phyloP scores from a whole-genome alignment of 2,888 invertebrate genomes.

The Deilephila porcellus region DNA sequence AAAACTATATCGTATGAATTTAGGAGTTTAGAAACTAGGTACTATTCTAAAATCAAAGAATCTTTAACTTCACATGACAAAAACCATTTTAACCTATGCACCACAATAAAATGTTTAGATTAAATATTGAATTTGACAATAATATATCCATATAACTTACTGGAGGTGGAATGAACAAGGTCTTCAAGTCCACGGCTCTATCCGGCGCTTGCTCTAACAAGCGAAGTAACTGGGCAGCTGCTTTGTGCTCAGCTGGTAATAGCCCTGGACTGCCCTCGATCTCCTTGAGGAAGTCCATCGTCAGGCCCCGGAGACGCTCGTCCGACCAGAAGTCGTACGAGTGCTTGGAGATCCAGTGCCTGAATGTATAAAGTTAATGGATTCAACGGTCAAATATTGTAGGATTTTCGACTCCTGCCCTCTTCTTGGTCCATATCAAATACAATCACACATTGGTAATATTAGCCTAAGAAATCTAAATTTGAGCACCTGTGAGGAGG shows the following conservation, averaged over 20 bases:
- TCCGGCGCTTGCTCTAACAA: conserved; percentile 91
- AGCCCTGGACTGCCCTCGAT: conserved; percentile 93
- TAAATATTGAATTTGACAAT: too few species aligned
- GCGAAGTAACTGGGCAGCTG: conserved; percentile 92
- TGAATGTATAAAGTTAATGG: conserved; percentile 41
- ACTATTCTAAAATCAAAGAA: too few species aligned
- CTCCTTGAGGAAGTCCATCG: conserved; percentile 94
- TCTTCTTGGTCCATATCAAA: too few species aligned
- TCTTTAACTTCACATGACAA: not conserved
- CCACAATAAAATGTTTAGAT: too few species aligned
- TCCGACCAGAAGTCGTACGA: conserved; percentile 94
- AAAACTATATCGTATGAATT: too few species aligned
- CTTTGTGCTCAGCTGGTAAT: conserved; percentile 94
- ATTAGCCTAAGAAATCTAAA: too few species aligned
- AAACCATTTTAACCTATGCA: too few species aligned
- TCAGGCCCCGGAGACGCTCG: conserved; percentile 88
- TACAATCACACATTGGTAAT: too few species aligned
- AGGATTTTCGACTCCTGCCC: too few species aligned
- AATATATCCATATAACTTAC: conserved; percentile 67
- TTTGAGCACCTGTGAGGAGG: too few species aligned
- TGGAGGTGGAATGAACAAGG: conserved; percentile 87
- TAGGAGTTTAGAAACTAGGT: too few species aligned
- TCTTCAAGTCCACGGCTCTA: conserved; percentile 88
- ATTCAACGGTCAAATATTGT: too few species aligned
- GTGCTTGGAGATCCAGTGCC: conserved; percentile 97